Conservation (phyloP, 2,797 vertebrate species). For the Betta splendens region DNA sequence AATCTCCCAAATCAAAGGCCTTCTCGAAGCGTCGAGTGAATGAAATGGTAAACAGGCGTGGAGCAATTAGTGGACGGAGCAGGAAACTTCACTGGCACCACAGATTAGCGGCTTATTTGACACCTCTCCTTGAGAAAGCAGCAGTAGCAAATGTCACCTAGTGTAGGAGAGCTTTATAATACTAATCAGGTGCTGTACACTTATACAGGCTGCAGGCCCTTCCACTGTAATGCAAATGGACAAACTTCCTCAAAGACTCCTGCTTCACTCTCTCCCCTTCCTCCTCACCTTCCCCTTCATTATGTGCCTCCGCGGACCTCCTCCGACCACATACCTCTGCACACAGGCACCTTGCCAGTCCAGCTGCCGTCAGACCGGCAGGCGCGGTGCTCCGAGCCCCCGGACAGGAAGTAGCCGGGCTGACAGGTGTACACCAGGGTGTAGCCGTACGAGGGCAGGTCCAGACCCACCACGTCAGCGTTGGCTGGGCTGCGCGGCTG, state of each 20-base stretch:
- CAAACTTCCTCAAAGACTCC: conserved; percentile 1
- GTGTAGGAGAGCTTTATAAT: not conserved
- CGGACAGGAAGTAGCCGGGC: conserved; percentile 91
- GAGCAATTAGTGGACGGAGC: conserved; percentile 4
- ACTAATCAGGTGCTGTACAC: not conserved
- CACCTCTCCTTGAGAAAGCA: not conserved
- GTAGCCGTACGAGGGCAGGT: conserved; percentile 94
- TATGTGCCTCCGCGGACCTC: conserved; percentile 31
- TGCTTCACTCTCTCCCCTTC: conserved; percentile 10
- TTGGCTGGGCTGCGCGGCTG: conserved; percentile 92
- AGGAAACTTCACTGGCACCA: conserved; percentile 5
- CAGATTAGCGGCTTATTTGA: conserved; percentile 12
- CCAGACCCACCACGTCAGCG: conserved; percentile 90
- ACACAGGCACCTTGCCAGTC: conserved; percentile 96
- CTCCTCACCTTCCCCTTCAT: conserved; percentile 2
- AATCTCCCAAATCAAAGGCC: conserved; percentile 16
- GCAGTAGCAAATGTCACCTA: conserved; percentile 14
- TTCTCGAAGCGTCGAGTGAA: not conserved
- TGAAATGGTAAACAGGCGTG: conserved; percentile 6
- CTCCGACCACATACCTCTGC: conserved; percentile 84
- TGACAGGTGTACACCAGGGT: conserved; percentile 96
- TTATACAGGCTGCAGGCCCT: not conserved
- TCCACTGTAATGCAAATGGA: conserved; percentile 3
- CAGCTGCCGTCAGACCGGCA: conserved; percentile 95
- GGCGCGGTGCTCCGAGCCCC: conserved; percentile 95